Evolutionary conservation across 2,113 vertebrate species (phyloP).

Genomic region (Solea solea): DNA sequence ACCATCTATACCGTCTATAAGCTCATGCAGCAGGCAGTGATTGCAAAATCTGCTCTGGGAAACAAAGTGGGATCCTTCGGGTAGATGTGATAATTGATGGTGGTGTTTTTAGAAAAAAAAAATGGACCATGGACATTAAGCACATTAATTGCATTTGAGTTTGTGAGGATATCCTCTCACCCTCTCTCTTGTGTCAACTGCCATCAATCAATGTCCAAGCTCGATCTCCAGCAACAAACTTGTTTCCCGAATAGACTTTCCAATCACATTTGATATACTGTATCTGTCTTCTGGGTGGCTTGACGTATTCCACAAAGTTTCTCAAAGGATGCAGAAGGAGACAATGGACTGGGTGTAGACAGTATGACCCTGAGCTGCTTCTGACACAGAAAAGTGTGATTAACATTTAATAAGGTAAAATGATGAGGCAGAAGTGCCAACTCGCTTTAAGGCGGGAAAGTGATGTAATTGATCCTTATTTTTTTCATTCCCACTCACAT

Average conservation of each 20-base stretch:
- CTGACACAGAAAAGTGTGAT: not conserved
- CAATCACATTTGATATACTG: slow-evolving; percentile 4
- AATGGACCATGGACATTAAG: slow-evolving; percentile 9
- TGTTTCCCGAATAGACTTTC: slow-evolving; percentile 24
- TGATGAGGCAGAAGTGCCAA: slow-evolving; percentile 1
- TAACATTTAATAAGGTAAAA: not conserved
- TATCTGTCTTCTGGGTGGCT: slow-evolving; percentile 12
- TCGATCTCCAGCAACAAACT: not conserved
- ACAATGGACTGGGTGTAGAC: not conserved
- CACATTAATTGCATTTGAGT: slow-evolving; percentile 27
- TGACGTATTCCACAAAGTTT: slow-evolving; percentile 20
- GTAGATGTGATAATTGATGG: slow-evolving; percentile 16
- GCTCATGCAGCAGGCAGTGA: slow-evolving; percentile 14
- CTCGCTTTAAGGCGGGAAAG: slow-evolving; percentile 17
- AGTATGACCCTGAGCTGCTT: too few relatives aligned
- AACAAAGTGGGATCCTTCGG: not conserved
- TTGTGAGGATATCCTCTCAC: slow-evolving; percentile 13
- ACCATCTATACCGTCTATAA: slow-evolving; percentile 19
- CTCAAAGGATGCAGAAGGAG: not conserved
- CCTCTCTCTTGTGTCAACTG: not conserved
- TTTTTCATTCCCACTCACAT: slow-evolving; percentile 35
- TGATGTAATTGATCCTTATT: slow-evolving; percentile 18
- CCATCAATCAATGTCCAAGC: slow-evolving; percentile 41
- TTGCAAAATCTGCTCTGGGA: slow-evolving; percentile 9
- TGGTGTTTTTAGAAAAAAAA: not conserved